A percentile compares a stretch with the other conserved stretches of the same genome.
Conservation (phyloP, 2,888 invertebrate genomes). For the Platycheirus rosarum region DNA sequence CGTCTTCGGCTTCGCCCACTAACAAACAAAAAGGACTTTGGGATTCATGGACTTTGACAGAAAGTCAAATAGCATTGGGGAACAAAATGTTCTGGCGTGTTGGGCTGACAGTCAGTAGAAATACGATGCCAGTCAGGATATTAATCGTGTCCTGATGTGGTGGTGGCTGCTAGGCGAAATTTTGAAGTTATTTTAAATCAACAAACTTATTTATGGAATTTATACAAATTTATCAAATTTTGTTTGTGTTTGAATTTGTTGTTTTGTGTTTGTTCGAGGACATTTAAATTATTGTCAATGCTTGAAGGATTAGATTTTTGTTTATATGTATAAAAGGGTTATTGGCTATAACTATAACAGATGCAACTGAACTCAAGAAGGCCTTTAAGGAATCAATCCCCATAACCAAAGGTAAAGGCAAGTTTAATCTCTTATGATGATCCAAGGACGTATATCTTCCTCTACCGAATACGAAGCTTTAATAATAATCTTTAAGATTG, state of each 20-base stretch:
- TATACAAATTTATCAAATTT: constrained; percentile 36
- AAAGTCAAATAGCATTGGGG: constrained; percentile 60
- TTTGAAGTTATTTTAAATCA: constrained; percentile 35
- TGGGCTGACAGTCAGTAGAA: constrained; percentile 6
- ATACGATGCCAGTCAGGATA: constrained; percentile 25
- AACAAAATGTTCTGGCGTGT: neutral
- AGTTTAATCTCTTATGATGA: no score
- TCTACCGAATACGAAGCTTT: no score
- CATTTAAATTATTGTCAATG: no score
- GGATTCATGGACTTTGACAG: constrained; percentile 34
- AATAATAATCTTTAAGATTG: no score
- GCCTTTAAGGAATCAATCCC: no score
- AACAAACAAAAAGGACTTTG: constrained; percentile 42
- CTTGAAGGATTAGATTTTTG: no score
- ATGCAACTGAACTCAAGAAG: no score
- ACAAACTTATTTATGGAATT: constrained; percentile 56
- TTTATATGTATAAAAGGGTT: no score
- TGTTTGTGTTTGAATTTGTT: neutral
- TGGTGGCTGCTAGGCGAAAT: constrained; percentile 13
- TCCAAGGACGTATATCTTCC: no score
- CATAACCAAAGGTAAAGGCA: no score
- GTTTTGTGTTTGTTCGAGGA: no score
- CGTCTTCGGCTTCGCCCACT: neutral
- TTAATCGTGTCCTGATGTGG: constrained; percentile 29
- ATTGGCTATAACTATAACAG: no score